Percentiles rank a stretch among this genome's conserved stretches.
These are phyloP conservation scores for Morpho deidamia DNA, from an alignment of 2,888 invertebrate species.

Conservation along the genomic window DNA sequence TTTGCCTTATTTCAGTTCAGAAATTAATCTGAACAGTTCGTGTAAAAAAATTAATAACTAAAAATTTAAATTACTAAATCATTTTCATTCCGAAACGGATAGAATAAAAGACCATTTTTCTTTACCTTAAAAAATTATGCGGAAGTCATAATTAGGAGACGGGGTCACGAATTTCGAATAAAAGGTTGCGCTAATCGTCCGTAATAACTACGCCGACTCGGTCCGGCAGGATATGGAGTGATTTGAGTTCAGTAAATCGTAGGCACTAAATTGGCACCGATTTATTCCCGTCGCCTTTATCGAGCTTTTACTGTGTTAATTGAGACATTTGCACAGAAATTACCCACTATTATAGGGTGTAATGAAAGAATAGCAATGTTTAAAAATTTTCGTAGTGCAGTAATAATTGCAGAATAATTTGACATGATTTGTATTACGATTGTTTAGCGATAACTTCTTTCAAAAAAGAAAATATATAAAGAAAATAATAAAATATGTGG, in stretches of 20 bases:
- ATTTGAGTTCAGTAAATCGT: constrained; percentile 46
- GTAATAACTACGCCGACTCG: constrained; percentile 26
- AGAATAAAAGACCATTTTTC: constrained; percentile 13
- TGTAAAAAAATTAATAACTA: too few species aligned
- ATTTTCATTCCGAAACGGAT: constrained; percentile 6
- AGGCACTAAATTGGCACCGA: constrained; percentile 51
- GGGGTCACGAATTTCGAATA: constrained; percentile 24
- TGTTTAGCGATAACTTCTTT: too few species aligned
- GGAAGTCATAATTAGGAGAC: constrained; percentile 19
- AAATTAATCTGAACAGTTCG: too few species aligned
- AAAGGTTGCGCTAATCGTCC: constrained; percentile 29
- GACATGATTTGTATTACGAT: too few species aligned
- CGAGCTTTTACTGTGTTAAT: constrained; percentile 55
- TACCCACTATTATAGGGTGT: constrained; percentile 35
- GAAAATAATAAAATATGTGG: too few species aligned
- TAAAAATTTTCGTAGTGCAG: constrained; percentile 20
- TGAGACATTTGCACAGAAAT: constrained; percentile 66
- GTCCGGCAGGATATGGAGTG: constrained; percentile 30
- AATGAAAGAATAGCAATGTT: constrained; percentile 28
- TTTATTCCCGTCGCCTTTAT: constrained; percentile 60
- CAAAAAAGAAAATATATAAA: too few species aligned
- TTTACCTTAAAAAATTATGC: constrained; percentile 14
- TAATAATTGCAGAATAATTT: too few species aligned
- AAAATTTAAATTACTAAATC: too few species aligned
- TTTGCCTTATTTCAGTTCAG: too few species aligned